Conservation (phyloP, 2,797 vertebrate species). For the Oreonectes daqikongensis region DNA sequence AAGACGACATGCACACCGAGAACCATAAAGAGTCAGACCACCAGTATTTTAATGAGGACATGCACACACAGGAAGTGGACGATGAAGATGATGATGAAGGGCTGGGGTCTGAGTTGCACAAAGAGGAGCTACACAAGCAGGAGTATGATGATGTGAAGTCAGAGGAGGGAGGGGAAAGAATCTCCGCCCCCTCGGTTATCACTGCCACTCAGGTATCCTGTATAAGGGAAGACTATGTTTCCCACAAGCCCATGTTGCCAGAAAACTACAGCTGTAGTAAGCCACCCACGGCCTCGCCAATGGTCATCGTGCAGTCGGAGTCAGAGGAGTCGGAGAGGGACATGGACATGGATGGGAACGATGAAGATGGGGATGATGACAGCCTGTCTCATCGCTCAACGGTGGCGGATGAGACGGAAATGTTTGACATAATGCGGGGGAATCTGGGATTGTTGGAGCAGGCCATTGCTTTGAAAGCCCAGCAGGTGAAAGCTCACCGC, state of each 20-base stretch:
- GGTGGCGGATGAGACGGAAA: slow-evolving; percentile 89
- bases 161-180: slow-evolving; percentile 59
- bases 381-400: slow-evolving; percentile 84
- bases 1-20: slow-evolving; percentile 64
- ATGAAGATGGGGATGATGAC: slow-evolving; percentile 84
- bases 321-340: slow-evolving; percentile 87
- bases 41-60: slow-evolving; percentile 61
- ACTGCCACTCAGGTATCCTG: slow-evolving; percentile 75
- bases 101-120: slow-evolving; percentile 24
- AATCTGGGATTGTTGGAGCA: slow-evolving; percentile 97
- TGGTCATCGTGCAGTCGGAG: slow-evolving; percentile 83
- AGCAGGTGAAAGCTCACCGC: slow-evolving; percentile 87
- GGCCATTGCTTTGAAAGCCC: slow-evolving; percentile 94
- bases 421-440: slow-evolving; percentile 93
- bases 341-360: slow-evolving; percentile 69
- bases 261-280: slow-evolving; percentile 67
- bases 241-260: slow-evolving; percentile 62
- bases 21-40: slow-evolving; percentile 62
- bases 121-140: slow-evolving; percentile 51
- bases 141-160: slow-evolving; percentile 52
- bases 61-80: slow-evolving; percentile 51
- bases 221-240: slow-evolving; percentile 53
- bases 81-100: slow-evolving; percentile 12
- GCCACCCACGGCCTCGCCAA: slow-evolving; percentile 76
- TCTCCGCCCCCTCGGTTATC: slow-evolving; percentile 71